Conservation (phyloP, 2,113 vertebrate species). For the Trichomycterus rosablanca region DNA sequence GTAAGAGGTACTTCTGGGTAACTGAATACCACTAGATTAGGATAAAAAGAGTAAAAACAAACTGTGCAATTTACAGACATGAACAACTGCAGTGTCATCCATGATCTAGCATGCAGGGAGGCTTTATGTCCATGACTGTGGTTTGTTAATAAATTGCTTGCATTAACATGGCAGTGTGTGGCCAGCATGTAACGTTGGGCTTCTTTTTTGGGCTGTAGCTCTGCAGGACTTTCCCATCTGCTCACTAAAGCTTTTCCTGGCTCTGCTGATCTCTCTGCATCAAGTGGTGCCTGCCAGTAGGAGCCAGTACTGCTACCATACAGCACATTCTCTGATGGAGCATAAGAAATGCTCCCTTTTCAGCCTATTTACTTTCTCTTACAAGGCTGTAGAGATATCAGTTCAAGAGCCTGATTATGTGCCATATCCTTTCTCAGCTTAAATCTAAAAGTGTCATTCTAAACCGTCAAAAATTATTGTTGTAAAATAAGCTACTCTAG, state of each 20-base stretch:
- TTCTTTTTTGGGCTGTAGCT: slow-evolving; percentile 26
- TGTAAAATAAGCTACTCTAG: too few species aligned
- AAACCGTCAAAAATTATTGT: too few species aligned
- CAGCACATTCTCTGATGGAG: slow-evolving; percentile 35
- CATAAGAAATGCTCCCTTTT: slow-evolving; percentile 24
- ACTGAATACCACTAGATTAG: too few species aligned
- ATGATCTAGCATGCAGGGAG: slow-evolving; percentile 4
- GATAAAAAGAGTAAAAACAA: too few species aligned
- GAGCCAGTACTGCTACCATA: slow-evolving; percentile 14
- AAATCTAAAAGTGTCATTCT: too few species aligned
- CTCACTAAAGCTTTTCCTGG: slow-evolving; percentile 55
- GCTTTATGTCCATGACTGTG: neutral
- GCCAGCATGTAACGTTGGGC: slow-evolving; percentile 13
- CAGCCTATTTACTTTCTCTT: slow-evolving; percentile 41
- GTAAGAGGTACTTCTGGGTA: too few species aligned
- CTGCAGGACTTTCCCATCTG: slow-evolving; percentile 53
- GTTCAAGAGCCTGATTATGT: too few species aligned
- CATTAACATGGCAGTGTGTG: slow-evolving; percentile 27
- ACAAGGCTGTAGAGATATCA: neutral
- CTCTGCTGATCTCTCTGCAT: slow-evolving; percentile 50
- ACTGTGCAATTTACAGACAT: too few species aligned
- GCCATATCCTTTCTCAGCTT: too few species aligned
- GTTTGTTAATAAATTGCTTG: slow-evolving; percentile 35
- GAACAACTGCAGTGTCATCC: neutral
- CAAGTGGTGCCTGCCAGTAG: slow-evolving; percentile 42